phyloP scores from a whole-genome alignment of 1,140 invertebrate species.

The Dolichoris vasculosae region DNA sequence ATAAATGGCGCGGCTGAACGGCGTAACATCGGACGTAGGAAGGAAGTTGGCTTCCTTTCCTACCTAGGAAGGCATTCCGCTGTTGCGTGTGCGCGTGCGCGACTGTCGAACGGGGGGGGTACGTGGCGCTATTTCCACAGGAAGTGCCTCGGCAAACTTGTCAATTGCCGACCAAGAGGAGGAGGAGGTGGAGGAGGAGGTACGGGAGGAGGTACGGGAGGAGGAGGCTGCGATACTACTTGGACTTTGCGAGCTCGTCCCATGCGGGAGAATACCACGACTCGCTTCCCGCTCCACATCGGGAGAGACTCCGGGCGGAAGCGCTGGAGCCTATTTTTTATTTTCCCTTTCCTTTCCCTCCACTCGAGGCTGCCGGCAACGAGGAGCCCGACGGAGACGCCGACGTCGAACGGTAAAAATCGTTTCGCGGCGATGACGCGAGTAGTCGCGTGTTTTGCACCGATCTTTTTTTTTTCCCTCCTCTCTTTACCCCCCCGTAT shows the following conservation, averaged over 20 bases:
- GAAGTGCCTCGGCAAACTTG: slow-evolving; percentile 31
- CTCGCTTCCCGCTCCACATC: neutral
- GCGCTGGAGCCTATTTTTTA: neutral
- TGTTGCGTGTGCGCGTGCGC: neutral
- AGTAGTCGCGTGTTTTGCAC: too few species aligned
- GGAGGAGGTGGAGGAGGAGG: neutral
- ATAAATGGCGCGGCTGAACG: slow-evolving; percentile 58
- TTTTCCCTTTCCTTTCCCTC: neutral
- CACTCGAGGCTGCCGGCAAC: neutral
- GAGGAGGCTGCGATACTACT: neutral
- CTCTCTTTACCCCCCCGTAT: too few species aligned
- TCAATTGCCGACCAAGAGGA: neutral
- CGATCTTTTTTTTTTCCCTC: too few species aligned
- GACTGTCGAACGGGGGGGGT: neutral
- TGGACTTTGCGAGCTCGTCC: neutral
- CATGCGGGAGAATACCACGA: neutral
- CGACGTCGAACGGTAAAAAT: neutral
- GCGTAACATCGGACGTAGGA: slow-evolving; percentile 53
- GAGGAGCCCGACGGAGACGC: neutral
- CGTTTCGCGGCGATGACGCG: too few species aligned
- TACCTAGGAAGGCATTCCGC: slow-evolving; percentile 54
- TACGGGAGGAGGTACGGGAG: neutral
- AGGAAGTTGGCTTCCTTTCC: slow-evolving; percentile 65
- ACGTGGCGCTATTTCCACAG: slow-evolving; percentile 25
- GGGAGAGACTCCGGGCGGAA: neutral